These are phyloP conservation scores for Hypercompe scribonia DNA, from an alignment of 2,888 invertebrate species.

Conservation along the genomic window DNA sequence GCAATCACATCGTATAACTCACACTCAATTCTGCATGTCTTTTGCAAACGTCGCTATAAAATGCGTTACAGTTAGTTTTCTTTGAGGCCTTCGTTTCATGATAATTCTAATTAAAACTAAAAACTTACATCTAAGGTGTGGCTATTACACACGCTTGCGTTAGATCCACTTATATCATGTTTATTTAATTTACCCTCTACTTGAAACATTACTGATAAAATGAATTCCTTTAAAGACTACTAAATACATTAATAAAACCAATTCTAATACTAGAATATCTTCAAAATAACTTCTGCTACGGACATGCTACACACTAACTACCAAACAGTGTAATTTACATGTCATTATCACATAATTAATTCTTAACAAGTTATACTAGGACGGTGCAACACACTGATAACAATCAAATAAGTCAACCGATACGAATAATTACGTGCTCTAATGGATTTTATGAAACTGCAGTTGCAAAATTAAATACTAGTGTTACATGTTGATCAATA, in stretches of 20 bases:
- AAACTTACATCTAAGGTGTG: background rate
- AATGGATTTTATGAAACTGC: constrained; percentile 64
- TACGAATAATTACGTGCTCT: constrained; percentile 65
- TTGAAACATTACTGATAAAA: background rate
- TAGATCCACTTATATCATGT: background rate
- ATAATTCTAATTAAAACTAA: background rate
- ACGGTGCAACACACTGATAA: constrained; percentile 55
- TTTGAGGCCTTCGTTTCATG: constrained; percentile 44
- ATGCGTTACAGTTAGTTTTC: constrained; percentile 46
- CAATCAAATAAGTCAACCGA: constrained; percentile 64
- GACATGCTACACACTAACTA: constrained; percentile 33
- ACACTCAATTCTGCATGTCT: constrained; percentile 53
- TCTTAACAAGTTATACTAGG: constrained; percentile 31
- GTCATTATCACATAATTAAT: constrained; percentile 45
- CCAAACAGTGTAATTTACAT: constrained; percentile 47
- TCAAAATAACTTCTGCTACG: constrained; percentile 10
- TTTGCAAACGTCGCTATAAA: constrained; percentile 40
- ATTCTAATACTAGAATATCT: background rate
- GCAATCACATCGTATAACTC: constrained; percentile 69
- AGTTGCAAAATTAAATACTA: constrained; percentile 45
- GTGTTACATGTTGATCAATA: constrained; percentile 42
- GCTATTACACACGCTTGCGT: background rate
- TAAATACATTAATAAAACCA: background rate
- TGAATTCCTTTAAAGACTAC: background rate
- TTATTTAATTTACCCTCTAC: background rate